Conservation (phyloP, 2,797 vertebrate species). For the Octomys mimax region DNA sequence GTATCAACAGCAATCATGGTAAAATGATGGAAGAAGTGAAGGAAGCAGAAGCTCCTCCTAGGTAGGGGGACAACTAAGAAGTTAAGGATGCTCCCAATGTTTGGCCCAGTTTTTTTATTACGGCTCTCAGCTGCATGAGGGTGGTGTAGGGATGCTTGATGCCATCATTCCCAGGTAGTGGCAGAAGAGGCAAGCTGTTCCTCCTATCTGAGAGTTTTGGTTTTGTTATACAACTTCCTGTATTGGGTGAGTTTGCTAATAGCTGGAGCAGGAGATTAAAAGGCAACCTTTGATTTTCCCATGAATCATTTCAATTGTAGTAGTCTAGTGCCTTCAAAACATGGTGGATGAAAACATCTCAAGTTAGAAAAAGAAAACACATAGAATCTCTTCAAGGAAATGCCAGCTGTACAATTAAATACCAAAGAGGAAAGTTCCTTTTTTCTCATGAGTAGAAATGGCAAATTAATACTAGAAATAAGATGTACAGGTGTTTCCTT, state of each 20-base stretch:
- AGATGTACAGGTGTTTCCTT: neutral
- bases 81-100: neutral
- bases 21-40: neutral
- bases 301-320: neutral
- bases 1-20: neutral
- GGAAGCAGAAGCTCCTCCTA: neutral
- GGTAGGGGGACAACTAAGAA: neutral
- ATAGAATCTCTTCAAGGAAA: neutral
- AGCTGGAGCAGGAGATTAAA: neutral
- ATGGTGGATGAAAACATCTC: neutral
- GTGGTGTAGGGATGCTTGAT: too few relatives aligned
- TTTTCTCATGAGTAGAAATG: slow-evolving; percentile 2
- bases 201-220: neutral
- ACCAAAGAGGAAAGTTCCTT: neutral
- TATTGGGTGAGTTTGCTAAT: neutral
- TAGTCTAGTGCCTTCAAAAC: neutral
- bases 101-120: neutral
- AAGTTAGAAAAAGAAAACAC: neutral
- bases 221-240: neutral
- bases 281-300: neutral
- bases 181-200: neutral
- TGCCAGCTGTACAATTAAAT: neutral
- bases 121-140: neutral
- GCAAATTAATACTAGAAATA: slow-evolving; percentile 7
- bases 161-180: neutral